Conservation (phyloP, 2,113 vertebrate species). For the Actinemys pallida region DNA sequence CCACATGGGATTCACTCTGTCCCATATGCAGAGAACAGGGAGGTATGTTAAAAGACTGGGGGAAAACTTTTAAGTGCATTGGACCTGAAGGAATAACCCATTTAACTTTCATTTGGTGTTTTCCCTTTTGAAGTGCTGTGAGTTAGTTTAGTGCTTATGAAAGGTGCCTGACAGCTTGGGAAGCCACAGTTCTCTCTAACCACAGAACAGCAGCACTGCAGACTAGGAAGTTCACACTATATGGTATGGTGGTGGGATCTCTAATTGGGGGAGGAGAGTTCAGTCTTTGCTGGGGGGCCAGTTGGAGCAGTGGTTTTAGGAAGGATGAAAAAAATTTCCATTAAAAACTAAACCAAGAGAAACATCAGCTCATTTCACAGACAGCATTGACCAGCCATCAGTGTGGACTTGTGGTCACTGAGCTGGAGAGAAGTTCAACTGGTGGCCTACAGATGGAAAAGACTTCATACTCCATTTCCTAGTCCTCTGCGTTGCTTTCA, state of each 20-base stretch:
- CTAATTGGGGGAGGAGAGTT: not conserved
- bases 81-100: not conserved
- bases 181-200: not conserved
- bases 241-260: not conserved
- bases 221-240: not conserved
- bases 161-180: not conserved
- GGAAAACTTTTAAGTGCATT: not conserved
- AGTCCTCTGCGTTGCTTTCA: rapidly evolving
- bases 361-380: not conserved
- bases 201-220: not conserved
- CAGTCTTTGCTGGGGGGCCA: not conserved
- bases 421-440: not conserved
- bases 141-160: not conserved
- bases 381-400: not conserved
- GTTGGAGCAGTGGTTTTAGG: not conserved
- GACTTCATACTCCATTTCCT: not conserved
- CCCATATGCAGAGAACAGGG: not conserved
- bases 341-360: not conserved
- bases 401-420: not conserved
- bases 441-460: not conserved
- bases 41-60: not conserved
- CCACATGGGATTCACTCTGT: conserved; percentile 42
- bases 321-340: not conserved
- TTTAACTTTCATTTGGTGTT: conserved; percentile 18
- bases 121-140: conserved; percentile 8